These are phyloP conservation scores for Cetoscarus ocellatus DNA, from an alignment of 2,797 vertebrate species.

Conservation along the genomic window DNA sequence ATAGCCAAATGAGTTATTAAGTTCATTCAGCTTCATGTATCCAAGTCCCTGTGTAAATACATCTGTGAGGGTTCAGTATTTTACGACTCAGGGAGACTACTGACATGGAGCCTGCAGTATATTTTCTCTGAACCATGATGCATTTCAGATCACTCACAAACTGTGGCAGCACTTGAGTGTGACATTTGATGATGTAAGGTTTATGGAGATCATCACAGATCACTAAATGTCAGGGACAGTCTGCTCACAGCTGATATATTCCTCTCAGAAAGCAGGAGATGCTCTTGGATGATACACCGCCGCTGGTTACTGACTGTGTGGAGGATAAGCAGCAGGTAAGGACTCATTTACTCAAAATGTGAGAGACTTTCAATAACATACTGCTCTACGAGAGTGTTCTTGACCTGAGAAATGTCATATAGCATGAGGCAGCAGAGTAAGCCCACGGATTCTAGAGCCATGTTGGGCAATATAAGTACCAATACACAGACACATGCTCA, in stretches of 20 bases:
- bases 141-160: conserved; percentile 49
- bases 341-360: conserved; percentile 36
- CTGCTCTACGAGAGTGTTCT: conserved; percentile 28
- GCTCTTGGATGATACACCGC: conserved; percentile 55
- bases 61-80: conserved; percentile 24
- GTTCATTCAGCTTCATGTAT: background rate
- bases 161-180: conserved; percentile 48
- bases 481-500: conserved; percentile 9
- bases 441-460: background rate
- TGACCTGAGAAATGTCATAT: conserved; percentile 55
- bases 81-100: conserved; percentile 28
- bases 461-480: conserved; percentile 15
- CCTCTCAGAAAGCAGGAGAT: conserved; percentile 53
- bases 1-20: conserved; percentile 3
- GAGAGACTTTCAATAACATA: conserved; percentile 41
- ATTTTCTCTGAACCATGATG: conserved; percentile 43
- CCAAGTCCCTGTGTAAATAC: conserved; percentile 22
- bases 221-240: conserved; percentile 68
- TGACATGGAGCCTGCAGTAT: conserved; percentile 13
- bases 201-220: conserved; percentile 69
- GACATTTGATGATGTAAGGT: conserved; percentile 70
- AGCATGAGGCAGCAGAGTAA: conserved; percentile 18
- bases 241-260: conserved; percentile 70
- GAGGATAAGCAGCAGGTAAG: conserved; percentile 37
- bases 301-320: conserved; percentile 48